Evolutionary conservation across 2,113 vertebrate species (phyloP).

Genomic region (Indicator maculatus): DNA sequence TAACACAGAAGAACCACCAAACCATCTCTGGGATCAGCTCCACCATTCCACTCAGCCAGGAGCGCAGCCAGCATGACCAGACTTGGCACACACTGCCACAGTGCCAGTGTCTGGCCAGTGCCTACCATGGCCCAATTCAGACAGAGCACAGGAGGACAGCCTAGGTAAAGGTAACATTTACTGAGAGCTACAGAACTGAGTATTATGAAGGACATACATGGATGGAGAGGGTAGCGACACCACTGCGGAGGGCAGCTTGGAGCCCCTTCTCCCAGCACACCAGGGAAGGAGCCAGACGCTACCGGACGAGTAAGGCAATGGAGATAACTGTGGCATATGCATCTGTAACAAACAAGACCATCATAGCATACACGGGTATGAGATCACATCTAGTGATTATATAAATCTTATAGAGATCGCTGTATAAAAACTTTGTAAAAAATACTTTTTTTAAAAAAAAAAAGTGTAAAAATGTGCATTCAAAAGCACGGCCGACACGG

Average conservation of each 20-base stretch:
- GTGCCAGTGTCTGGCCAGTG: background rate
- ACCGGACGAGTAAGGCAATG: slow-evolving; percentile 74
- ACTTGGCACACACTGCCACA: background rate
- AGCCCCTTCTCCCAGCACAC: slow-evolving; percentile 14
- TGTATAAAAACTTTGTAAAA: slow-evolving; percentile 92
- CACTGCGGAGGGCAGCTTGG: slow-evolving; percentile 1
- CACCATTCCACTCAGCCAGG: background rate
- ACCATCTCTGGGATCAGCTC: background rate
- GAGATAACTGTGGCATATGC: slow-evolving; percentile 79
- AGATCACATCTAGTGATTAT: slow-evolving; percentile 92
- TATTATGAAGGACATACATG: slow-evolving; percentile 80
- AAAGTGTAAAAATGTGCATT: slow-evolving; percentile 87
- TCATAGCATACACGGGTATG: slow-evolving; percentile 86
- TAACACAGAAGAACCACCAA: background rate
- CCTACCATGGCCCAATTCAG: background rate
- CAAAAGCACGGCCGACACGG: slow-evolving; percentile 83
- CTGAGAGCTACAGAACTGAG: slow-evolving; percentile 81
- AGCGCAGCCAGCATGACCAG: fast-evolving
- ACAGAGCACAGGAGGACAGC: slow-evolving; percentile 61
- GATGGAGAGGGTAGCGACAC: slow-evolving; percentile 68
- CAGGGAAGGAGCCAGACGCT: slow-evolving; percentile 56
- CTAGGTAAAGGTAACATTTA: slow-evolving; percentile 78
- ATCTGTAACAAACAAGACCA: slow-evolving; percentile 85
- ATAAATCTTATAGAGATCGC: slow-evolving; percentile 92
- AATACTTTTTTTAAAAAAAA: slow-evolving; percentile 76